These are phyloP conservation scores for Myiotriccus ornatus DNA, from an alignment of 2,797 vertebrate genomes.

Conservation along the genomic window DNA sequence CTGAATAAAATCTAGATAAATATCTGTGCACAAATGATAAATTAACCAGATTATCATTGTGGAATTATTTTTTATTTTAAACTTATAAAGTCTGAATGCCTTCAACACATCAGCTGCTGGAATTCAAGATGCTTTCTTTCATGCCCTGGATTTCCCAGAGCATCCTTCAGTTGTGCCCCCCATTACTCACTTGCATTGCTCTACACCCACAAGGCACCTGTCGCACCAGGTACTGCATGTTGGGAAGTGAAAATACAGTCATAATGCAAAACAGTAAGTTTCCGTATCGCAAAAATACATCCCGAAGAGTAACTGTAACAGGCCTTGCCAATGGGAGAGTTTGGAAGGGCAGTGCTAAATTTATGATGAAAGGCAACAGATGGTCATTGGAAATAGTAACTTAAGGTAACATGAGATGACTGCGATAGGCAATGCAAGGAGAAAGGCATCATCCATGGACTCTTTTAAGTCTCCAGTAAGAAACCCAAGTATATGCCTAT, in stretches of 20 bases:
- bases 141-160: background rate
- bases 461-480: background rate
- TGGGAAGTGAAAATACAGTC: background rate
- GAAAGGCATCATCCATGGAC: background rate
- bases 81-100: background rate
- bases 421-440: background rate
- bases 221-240: background rate
- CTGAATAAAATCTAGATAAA: background rate
- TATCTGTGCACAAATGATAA: background rate
- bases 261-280: background rate
- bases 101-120: background rate
- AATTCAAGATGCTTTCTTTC: background rate
- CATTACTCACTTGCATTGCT: background rate
- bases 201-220: background rate
- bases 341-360: background rate
- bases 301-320: background rate
- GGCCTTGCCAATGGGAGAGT: background rate
- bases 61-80: background rate
- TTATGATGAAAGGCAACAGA: background rate
- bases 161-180: background rate
- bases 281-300: background rate
- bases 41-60: background rate
- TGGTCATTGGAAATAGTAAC: background rate
- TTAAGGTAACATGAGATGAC: background rate
- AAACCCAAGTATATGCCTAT: background rate